Evolutionary conservation across 2,888 invertebrate species (phyloP), one percentile per base, ranked within the genome.

Genomic region (Sericinus montela): DNA sequence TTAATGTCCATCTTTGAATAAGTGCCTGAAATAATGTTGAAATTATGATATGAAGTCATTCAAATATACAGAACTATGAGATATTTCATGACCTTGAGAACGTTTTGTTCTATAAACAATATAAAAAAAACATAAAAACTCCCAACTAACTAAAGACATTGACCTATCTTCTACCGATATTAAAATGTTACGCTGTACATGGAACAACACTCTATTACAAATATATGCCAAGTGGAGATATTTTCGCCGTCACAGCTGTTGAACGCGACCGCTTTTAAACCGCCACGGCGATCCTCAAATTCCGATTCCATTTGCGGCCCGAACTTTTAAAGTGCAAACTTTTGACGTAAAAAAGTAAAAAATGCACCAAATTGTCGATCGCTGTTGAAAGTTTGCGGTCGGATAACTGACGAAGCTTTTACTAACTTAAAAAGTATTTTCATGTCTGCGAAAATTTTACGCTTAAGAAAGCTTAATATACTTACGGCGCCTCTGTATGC

Each of bases 181-280:
- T 67, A 71, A 63, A 67, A 62, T 58, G 32, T 5, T 51, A 56
- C 40, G 43, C 52, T 54, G 58, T 62, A 60, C 55, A 52, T 56
- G 52, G 55, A 65, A 55, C 51, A 55, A 48, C 51, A 50, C 45
- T 45, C 53, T 56, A 41, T 64, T 69, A 69, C 69, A 67, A 72
- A 75, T 79, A 73, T 71, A 75, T 69, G 68, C 68, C 67, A 67
- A 69, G 72, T 69, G 68, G 61, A 69, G 77, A 73, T 84, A 82
- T 82, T 81, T 84, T 77, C 67, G 73, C 65, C 69, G 56, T 55
- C 69, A 72, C 80, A 80, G 80, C 82, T 82, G 80, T 75, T 69
- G 74, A 68, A 70, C 72, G 69, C 71, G 72, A 72, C 65, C 69
- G 58, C 63, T 66, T 63, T 60, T 59, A 65, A 59, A 54, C 51